Evolutionary conservation across 2,113 vertebrate species (phyloP).

Genomic region (Cololabis saira): DNA sequence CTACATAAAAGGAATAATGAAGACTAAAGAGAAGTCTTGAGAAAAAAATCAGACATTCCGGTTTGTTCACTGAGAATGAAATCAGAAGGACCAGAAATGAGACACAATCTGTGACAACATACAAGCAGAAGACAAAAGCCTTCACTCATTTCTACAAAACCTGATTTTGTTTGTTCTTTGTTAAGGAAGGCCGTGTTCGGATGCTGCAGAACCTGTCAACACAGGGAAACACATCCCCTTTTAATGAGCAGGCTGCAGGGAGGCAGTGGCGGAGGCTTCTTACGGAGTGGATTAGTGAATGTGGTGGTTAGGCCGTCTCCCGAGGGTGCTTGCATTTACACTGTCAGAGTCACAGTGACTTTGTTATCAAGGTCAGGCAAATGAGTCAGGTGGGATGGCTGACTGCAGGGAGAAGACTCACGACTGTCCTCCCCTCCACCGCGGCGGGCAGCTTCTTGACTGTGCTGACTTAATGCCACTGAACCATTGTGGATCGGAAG

Average conservation of each 20-base stretch:
- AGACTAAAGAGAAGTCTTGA: too few species aligned
- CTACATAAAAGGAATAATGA: too few species aligned
- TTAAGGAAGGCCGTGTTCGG: slow-evolving; percentile 36
- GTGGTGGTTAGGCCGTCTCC: slow-evolving; percentile 50
- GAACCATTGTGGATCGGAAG: slow-evolving; percentile 34
- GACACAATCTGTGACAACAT: slow-evolving; percentile 21
- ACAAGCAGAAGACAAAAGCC: slow-evolving; percentile 20
- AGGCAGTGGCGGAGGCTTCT: slow-evolving; percentile 26
- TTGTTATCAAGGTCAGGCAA: slow-evolving; percentile 74
- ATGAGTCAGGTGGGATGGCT: slow-evolving; percentile 73
- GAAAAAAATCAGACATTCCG: not conserved
- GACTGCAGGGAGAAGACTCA: slow-evolving; percentile 40
- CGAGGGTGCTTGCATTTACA: slow-evolving; percentile 61
- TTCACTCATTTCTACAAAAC: slow-evolving; percentile 25
- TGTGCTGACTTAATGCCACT: slow-evolving; percentile 44
- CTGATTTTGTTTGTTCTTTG: slow-evolving; percentile 31
- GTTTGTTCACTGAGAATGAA: slow-evolving; percentile 31
- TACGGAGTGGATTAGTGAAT: slow-evolving; percentile 46
- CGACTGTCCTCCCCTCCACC: slow-evolving; percentile 62
- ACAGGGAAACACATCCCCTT: slow-evolving; percentile 45
- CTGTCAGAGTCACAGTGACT: slow-evolving; percentile 58
- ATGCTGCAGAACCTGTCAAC: slow-evolving; percentile 47
- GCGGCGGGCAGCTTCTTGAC: slow-evolving; percentile 41
- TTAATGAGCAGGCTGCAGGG: slow-evolving; percentile 59
- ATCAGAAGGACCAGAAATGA: slow-evolving; percentile 20